Percentiles rank a stretch among this genome's conserved stretches.
phyloP scores from a whole-genome alignment of 2,797 vertebrate genomes.

The Sebastes hubbsi region DNA sequence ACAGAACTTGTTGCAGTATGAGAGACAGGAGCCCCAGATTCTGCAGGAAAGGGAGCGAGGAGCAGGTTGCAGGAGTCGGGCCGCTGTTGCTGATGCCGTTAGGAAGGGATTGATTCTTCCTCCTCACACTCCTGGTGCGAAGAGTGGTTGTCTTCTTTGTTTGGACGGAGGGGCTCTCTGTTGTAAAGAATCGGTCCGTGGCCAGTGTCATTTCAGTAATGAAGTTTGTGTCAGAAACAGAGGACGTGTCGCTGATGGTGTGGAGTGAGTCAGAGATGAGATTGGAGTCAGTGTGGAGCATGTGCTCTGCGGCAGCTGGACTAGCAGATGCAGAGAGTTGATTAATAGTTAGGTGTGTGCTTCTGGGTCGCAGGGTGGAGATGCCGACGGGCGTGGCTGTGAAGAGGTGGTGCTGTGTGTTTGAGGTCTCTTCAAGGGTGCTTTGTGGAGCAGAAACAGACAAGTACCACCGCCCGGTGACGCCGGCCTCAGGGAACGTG shows the following conservation, averaged over 20 bases:
- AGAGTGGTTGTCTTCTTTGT: conserved; percentile 80
- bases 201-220: conserved; percentile 39
- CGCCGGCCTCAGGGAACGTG: conserved; percentile 32
- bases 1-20: conserved; percentile 39
- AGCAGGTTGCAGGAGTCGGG: neutral
- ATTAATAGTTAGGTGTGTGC: conserved; percentile 31
- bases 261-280: conserved; percentile 23
- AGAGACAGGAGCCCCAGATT: conserved; percentile 54
- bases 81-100: conserved; percentile 39
- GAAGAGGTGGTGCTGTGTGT: conserved; percentile 5
- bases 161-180: conserved; percentile 50
- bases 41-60: neutral
- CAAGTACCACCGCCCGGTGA: conserved; percentile 58
- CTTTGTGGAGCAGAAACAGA: conserved; percentile 50
- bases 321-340: conserved; percentile 11
- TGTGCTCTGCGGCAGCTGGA: conserved; percentile 6
- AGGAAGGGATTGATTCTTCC: conserved; percentile 69
- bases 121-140: conserved; percentile 80
- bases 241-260: neutral
- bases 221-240: conserved; percentile 40
- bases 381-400: conserved; percentile 31
- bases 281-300: conserved; percentile 25
- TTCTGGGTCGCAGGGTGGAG: conserved; percentile 20
- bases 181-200: conserved; percentile 52
- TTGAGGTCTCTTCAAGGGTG: conserved; percentile 21